A percentile compares a stretch with the other conserved stretches of the same genome.
phyloP scores from a whole-genome alignment of 2,113 vertebrate species.

The Spermophilus dauricus region DNA sequence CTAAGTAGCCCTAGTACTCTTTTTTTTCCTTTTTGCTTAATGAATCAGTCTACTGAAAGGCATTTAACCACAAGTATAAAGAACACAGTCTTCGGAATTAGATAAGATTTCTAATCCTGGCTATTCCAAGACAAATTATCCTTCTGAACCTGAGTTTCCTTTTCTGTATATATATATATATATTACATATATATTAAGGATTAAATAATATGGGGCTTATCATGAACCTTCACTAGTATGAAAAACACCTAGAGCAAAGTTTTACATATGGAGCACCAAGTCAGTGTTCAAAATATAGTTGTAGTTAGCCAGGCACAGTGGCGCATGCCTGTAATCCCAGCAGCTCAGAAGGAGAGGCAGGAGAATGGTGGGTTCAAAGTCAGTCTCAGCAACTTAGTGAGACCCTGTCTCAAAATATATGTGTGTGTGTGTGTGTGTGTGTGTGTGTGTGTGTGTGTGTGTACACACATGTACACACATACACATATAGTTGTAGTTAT shows the following conservation, averaged over 20 bases:
- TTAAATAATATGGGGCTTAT: slow-evolving; percentile 38
- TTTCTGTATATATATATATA: not conserved
- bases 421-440: no score
- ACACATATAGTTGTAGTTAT: not conserved
- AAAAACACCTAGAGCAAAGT: not conserved
- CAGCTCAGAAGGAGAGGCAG: no score
- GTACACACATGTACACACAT: no score
- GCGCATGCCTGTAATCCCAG: no score
- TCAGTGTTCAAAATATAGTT: not conserved
- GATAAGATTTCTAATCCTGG: slow-evolving; percentile 29
- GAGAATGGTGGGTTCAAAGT: no score
- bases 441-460: no score
- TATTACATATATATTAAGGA: not conserved
- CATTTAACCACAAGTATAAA: slow-evolving; percentile 5
- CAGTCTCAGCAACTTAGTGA: no score
- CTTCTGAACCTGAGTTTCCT: slow-evolving; percentile 19
- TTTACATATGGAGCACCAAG: not conserved
- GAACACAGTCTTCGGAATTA: slow-evolving; percentile 39
- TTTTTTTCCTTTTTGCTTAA: not conserved
- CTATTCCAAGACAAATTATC: slow-evolving; percentile 6
- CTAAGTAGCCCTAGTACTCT: not conserved
- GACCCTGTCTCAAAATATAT: no score
- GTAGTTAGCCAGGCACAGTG: not conserved
- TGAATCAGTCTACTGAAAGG: slow-evolving; percentile 4
- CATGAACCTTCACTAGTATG: slow-evolving; percentile 2